Evolutionary conservation across 2,888 invertebrate species (phyloP).

Genomic region (Tiphia femorata): DNA sequence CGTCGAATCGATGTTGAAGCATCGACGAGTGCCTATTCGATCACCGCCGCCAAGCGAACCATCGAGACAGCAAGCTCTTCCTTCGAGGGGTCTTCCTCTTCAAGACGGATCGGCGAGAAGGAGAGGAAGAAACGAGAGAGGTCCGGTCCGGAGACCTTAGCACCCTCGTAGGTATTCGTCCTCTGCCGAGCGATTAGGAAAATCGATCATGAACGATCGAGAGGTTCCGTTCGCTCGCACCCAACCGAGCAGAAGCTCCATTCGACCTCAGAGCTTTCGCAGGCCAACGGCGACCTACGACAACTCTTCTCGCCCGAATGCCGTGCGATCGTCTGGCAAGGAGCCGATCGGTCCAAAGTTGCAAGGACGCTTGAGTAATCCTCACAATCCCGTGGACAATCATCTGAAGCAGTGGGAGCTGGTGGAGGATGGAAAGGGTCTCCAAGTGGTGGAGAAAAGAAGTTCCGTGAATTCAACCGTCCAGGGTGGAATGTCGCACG

Average conservation of each 20-base stretch:
- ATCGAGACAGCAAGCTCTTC: too few species aligned
- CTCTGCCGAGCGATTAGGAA: too few species aligned
- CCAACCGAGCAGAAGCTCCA: constrained; percentile 40
- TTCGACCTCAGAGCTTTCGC: constrained; percentile 23
- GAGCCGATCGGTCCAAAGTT: constrained; percentile 18
- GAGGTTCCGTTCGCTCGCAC: constrained; percentile 46
- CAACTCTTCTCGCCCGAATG: background rate
- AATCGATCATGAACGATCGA: constrained; percentile 50
- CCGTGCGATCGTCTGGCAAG: constrained; percentile 5
- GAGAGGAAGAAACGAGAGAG: too few species aligned
- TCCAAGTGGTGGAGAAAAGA: constrained; percentile 66
- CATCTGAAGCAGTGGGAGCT: constrained; percentile 60
- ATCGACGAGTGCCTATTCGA: constrained; percentile 2
- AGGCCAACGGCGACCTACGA: constrained; percentile 18
- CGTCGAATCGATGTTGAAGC: constrained; percentile 26
- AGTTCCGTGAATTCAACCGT: background rate
- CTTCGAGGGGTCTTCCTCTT: too few species aligned
- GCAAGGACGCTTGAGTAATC: constrained; percentile 17
- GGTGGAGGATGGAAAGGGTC: constrained; percentile 61
- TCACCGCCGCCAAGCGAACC: background rate
- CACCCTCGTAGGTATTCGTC: too few species aligned
- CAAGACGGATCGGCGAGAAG: too few species aligned
- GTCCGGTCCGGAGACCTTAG: too few species aligned
- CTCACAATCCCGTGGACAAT: constrained; percentile 41
- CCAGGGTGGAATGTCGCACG: background rate